Base-by-base conservation (phyloP, 2,888 invertebrate species). In the Macrosoma leucophasiata region DNA sequence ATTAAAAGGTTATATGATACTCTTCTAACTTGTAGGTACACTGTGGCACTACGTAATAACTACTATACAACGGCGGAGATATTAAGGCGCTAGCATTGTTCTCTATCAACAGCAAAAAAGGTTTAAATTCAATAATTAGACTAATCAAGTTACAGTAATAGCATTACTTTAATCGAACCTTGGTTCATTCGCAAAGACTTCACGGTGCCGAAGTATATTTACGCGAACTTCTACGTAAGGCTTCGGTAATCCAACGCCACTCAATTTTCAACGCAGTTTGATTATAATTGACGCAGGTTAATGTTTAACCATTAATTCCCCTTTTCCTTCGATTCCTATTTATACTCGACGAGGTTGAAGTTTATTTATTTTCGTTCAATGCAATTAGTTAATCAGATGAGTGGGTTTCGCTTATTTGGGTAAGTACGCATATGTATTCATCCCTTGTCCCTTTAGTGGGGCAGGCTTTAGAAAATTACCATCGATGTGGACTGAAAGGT, bases 261-360 rank as follows among this genome's bases (percentile, higher is more conserved):
- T 55, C 46, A 50, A 46, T 53, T 62, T 59, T 54, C 55, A 43
- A 44, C 41, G 32, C 38, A 38, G 40, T 46, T 46, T 47, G 49
- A 47, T 49, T 56, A 55, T 59, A 59, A 63, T 60, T 58, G 52
- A n/a, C n/a, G n/a, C n/a, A 55, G 54, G 50, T 44, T 62, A 59
- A 65, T 60, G 57, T 55, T 47, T 48, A 56, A 50, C 51, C 52
- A 59, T 60, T 62, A 56, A 53, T 49, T 44, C 32, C 39, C 48
- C 32, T 36, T 42, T 44, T 48, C 41, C 46, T n/a, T 49, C 23
- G 26, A 27, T 39, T 36, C 12, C 20, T 22, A 30, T 36, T 38
- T 29, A 22, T 30, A 36, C 23, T 25, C 19, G 32, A 22, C 28
- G 30, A 9, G 5, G 9, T 22, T 13, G 19, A 19, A 17, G 17